These are phyloP conservation scores for Lepidonotus clava DNA, from an alignment of 2,888 invertebrate genomes.

Conservation along the genomic window DNA sequence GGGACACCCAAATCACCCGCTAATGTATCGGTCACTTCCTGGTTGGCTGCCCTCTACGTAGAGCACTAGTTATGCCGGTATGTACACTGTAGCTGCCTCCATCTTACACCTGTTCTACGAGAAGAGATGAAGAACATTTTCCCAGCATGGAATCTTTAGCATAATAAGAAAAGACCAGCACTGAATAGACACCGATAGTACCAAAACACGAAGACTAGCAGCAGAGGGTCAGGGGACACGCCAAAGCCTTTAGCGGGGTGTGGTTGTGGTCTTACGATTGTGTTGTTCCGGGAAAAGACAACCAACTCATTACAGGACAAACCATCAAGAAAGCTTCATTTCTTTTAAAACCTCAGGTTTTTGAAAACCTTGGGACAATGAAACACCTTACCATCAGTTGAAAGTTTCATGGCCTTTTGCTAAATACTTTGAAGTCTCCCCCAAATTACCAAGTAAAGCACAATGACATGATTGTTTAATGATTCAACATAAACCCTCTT, in stretches of 20 bases:
- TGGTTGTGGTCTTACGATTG: too few relatives aligned
- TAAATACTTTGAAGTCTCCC: too few relatives aligned
- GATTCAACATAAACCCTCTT: slow-evolving; percentile 4
- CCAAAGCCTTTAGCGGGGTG: too few relatives aligned
- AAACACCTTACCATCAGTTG: too few relatives aligned
- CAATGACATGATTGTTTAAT: not conserved
- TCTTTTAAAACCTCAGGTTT: too few relatives aligned
- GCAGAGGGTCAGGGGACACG: too few relatives aligned
- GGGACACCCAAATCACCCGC: not conserved
- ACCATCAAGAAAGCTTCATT: too few relatives aligned
- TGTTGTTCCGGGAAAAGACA: too few relatives aligned
- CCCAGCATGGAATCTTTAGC: not conserved
- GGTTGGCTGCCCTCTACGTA: not conserved
- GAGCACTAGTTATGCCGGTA: not conserved
- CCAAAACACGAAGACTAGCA: not conserved
- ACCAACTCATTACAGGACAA: too few relatives aligned
- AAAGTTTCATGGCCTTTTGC: too few relatives aligned
- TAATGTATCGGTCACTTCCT: not conserved
- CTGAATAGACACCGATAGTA: not conserved
- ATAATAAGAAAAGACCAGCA: not conserved
- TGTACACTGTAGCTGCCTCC: slow-evolving; percentile 14
- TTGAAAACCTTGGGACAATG: too few relatives aligned
- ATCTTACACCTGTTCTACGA: not conserved
- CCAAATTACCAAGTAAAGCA: not conserved
- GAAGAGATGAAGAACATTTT: not conserved